Evolutionary conservation across 2,888 invertebrate genomes (phyloP).

Genomic region (Pollenia amentaria): DNA sequence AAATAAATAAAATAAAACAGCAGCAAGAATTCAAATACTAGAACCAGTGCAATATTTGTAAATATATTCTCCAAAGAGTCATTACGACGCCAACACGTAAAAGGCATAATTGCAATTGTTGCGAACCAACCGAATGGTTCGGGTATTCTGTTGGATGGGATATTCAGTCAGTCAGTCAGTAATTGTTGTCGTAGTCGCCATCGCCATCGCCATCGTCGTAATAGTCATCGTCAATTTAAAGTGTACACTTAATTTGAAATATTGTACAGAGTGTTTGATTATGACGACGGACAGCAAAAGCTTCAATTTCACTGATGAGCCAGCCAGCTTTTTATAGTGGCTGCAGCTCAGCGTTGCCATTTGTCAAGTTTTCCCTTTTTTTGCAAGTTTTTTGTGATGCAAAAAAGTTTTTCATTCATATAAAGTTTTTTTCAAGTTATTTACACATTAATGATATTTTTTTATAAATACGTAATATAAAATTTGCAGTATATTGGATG

Average conservation of each 20-base stretch:
- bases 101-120: constrained; percentile 71
- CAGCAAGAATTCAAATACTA: constrained; percentile 11
- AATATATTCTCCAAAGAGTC: constrained; percentile 68
- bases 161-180: too few species aligned
- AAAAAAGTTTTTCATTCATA: too few species aligned
- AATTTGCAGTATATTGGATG: too few species aligned
- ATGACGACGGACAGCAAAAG: constrained; percentile 11
- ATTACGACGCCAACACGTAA: constrained; percentile 73
- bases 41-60: constrained; percentile 11
- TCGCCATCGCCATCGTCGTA: constrained; percentile 33
- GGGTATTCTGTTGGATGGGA: not conserved
- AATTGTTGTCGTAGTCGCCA: constrained; percentile 29
- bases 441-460: too few species aligned
- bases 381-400: too few species aligned
- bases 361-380: too few species aligned
- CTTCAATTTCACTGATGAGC: constrained; percentile 36
- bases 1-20: not conserved
- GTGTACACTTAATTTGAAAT: constrained; percentile 68
- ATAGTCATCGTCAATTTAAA: constrained; percentile 60
- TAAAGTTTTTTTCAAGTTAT: too few species aligned
- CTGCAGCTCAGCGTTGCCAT: too few species aligned
- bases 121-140: not conserved
- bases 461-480: too few species aligned
- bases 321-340: constrained; percentile 36
- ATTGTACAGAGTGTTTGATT: constrained; percentile 56